phyloP scores from a whole-genome alignment of 2,888 invertebrate genomes.

The Desoria tigrina region DNA sequence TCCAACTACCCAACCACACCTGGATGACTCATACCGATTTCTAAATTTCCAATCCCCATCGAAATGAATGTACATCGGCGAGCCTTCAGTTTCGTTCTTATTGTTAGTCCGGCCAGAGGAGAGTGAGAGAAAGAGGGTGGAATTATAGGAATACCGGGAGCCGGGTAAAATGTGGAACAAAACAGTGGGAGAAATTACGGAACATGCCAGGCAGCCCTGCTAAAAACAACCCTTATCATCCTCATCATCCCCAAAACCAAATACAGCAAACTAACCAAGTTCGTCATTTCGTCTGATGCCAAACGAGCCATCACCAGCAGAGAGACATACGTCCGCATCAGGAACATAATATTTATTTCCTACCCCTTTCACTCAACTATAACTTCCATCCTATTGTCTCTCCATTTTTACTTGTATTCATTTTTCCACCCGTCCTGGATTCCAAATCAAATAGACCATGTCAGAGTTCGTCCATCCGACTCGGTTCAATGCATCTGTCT shows the following conservation, averaged over 20 bases:
- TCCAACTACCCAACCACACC: conserved; percentile 38
- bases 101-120: conserved; percentile 1
- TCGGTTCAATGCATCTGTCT: conserved; percentile 46
- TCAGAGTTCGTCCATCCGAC: conserved; percentile 11
- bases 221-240: conserved; percentile 3
- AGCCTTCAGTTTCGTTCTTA: conserved; percentile 18
- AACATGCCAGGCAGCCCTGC: not conserved
- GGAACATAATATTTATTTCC: too few species aligned
- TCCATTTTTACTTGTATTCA: too few species aligned
- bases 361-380: too few species aligned
- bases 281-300: too few species aligned
- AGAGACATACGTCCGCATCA: too few species aligned
- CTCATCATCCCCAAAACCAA: not conserved
- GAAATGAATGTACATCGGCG: not conserved
- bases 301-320: too few species aligned
- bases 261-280: too few species aligned
- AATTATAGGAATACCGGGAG: not conserved
- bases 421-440: too few species aligned
- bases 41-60: not conserved
- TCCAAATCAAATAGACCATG: not conserved
- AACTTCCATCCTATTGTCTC: too few species aligned
- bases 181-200: conserved; percentile 12
- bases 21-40: conserved; percentile 47
- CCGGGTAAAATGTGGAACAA: conserved; percentile 20
- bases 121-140: not conserved